Evolutionary conservation across 2,888 invertebrate species (phyloP), one percentile per base, ranked within the genome.

Genomic region (Caenorhabditis afra): DNA sequence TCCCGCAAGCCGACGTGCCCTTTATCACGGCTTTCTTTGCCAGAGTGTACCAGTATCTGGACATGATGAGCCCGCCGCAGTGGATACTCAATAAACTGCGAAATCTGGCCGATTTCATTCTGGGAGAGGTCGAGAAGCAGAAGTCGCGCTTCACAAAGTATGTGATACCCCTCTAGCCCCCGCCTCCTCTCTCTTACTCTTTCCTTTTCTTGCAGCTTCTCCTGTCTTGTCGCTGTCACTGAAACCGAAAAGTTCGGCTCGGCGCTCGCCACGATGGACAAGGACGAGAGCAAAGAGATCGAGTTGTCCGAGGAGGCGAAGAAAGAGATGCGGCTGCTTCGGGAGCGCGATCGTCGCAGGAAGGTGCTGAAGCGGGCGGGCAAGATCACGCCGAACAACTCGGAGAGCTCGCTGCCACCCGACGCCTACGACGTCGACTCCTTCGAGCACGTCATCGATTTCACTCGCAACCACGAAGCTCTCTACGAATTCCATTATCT

Each of bases 401-500:
- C 66, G n/a, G 66, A 66, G 16, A 47, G 29, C 37, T 55, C 59
- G 12, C 45, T 65, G n/a, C 53, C 62, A 10, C 18, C 55, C 1
- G 61, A 62, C n/a, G 16, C 67, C 1, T 80, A 81, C 29, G 87
- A 87, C 58, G 91, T 92, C 59, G 93, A 93, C 85, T 92, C 92
- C 0, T 92, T 93, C 82, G 93, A 93, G 58, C 91, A 92, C 85
- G 92, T 93, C 68, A 90, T 93, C 4, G 91, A 92, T 81, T 95
- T 94, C 86, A 95, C 95, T 64, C 92, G 94, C 52, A 94, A 95
- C 86, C 95, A 96, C 89, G 96, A 96, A 86, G 94, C 96, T 0
- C 92, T 95, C 10, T 94, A 96, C 92, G 94, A 95, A 0, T 96
- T 95, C 91, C 96, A 96, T 91, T 96, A 96, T 91, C 93, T 95